A percentile compares a stretch with the other conserved stretches of the same genome.
These are phyloP conservation scores for Pteronura brasiliensis DNA, from an alignment of 2,113 vertebrate genomes.

Conservation along the genomic window DNA sequence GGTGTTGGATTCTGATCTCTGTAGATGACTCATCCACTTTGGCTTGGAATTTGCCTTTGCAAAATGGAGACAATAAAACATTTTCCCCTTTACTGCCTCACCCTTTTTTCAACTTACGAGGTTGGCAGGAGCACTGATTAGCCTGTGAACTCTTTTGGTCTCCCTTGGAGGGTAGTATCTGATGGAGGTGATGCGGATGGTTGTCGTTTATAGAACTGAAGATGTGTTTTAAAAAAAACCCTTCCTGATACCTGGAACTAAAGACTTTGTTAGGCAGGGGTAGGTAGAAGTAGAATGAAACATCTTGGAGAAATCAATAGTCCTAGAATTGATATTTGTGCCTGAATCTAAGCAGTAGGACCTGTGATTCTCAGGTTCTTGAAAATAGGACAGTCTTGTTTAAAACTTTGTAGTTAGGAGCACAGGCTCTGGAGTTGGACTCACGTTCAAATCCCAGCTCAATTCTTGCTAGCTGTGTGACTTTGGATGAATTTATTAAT, in stretches of 20 bases:
- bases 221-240: background rate
- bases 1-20: constrained; percentile 36
- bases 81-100: background rate
- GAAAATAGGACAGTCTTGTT: background rate
- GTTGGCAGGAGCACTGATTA: background rate
- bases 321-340: background rate
- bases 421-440: background rate
- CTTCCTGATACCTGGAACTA: background rate
- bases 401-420: background rate
- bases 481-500: background rate
- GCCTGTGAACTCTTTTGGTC: background rate
- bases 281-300: background rate
- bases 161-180: background rate
- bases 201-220: background rate
- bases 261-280: background rate
- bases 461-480: background rate
- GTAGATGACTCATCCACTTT: constrained; percentile 46
- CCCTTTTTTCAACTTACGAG: constrained; percentile 14
- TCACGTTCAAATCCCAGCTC: background rate
- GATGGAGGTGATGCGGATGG: background rate
- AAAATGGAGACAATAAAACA: constrained; percentile 42
- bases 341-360: background rate
- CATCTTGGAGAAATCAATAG: background rate
- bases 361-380: background rate
- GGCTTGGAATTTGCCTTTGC: background rate